Conservation (phyloP, 2,113 vertebrate genomes). For the Vulpes vulpes region DNA sequence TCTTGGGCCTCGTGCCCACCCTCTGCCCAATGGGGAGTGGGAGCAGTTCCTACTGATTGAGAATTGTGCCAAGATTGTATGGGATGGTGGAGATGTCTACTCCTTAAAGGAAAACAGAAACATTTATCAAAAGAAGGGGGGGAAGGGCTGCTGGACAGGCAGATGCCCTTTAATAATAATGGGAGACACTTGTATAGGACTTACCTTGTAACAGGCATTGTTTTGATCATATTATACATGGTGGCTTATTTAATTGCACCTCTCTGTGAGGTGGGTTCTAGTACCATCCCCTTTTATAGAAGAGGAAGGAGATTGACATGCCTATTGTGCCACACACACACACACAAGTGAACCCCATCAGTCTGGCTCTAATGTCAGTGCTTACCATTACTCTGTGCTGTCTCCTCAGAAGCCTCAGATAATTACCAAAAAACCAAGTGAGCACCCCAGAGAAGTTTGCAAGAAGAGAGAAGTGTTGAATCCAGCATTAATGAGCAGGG, state of each 20-base stretch:
- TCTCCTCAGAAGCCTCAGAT: not conserved
- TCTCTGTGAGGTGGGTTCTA: not conserved
- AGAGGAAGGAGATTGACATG: not conserved
- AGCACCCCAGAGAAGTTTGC: not conserved
- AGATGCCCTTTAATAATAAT: not conserved
- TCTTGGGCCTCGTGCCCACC: not conserved
- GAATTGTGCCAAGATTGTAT: not conserved
- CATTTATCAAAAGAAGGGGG: not conserved
- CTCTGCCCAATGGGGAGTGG: not conserved
- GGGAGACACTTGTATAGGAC: not conserved
- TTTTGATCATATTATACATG: not conserved
- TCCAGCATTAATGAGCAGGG: not conserved
- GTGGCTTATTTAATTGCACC: not conserved
- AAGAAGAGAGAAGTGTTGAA: not conserved
- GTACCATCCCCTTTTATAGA: not conserved
- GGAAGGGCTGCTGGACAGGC: not conserved
- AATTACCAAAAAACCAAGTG: not conserved
- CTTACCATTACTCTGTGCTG: not conserved
- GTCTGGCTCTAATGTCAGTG: not conserved
- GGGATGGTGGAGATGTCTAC: not conserved
- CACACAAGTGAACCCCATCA: not conserved
- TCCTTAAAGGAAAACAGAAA: constrained; percentile 2
- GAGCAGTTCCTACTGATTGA: not conserved
- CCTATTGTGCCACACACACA: not conserved
- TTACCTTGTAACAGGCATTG: not conserved